Base-by-base conservation (phyloP, 2,888 invertebrate genomes). In the Pelosia muscerda region DNA sequence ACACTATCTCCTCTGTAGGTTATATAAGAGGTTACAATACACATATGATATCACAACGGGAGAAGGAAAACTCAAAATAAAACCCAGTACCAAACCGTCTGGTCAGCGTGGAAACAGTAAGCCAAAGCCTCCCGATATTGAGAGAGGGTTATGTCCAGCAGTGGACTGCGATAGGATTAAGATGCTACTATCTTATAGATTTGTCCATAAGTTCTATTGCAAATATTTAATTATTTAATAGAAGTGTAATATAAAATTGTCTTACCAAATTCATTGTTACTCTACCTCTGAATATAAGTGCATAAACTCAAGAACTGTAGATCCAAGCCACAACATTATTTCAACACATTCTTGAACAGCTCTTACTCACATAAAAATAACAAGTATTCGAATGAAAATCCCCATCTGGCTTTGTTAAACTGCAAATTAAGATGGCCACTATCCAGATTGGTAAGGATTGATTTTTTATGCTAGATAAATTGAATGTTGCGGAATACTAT, bases 271-370 rank as follows among this genome's bases (percentile, higher is more conserved):
- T 15, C 19, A n/a, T 73, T 31, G 53, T 10, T 38, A 31, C 64
- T 66, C 71, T 73, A 74, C 72, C 19, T 25, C 64, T 59, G 71
- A 72, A 79, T 70, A 79, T 76, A 76, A 76, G 72, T 79, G 73
- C 79, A 79, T 78, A 71, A 73, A 76, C 78, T 78, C 69, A 78
- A 76, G 74, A 68, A 69, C 59, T 72, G 66, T 55, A 69, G 62
- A 72, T 69, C 67, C 65, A 53, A 62, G 66, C 57, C 57, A 66
- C 34, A 59, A 62, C 59, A 65, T 75, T 66, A 69, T 60, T 28
- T 10, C 10, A 58, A 42, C 63, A 69, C 61, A 67, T 70, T 72
- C 56, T 71, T 53, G 57, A 23, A 69, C 70, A 66, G 69, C 66
- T 70, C 66, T 65, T 54, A 71, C 58, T 54, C 53, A 64, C 38